phyloP scores from a whole-genome alignment of 2,113 vertebrate genomes.

The Castor canadensis region DNA sequence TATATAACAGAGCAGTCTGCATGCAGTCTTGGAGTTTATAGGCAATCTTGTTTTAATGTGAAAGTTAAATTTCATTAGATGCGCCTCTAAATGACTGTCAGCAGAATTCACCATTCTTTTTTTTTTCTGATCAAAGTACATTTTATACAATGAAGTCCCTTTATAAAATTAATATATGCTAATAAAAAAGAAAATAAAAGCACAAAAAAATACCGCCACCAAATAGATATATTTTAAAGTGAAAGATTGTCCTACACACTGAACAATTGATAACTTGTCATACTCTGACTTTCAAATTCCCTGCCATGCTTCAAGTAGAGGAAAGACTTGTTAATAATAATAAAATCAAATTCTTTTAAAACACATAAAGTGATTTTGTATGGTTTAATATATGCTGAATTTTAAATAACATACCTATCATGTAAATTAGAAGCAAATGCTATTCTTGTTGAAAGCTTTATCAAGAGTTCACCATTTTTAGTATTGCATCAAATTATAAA shows the following conservation, averaged over 20 bases:
- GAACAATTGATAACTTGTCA: neutral
- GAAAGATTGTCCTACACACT: neutral
- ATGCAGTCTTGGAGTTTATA: neutral
- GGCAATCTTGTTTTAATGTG: neutral
- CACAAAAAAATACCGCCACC: neutral
- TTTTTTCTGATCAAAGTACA: too few relatives aligned
- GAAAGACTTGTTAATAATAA: neutral
- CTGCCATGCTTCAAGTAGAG: neutral
- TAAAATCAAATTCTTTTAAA: neutral
- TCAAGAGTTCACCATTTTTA: neutral
- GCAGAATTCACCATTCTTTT: too few relatives aligned
- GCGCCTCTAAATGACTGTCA: neutral
- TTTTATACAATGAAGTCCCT: too few relatives aligned
- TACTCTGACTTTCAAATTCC: neutral
- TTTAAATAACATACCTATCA: neutral
- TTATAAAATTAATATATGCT: too few relatives aligned
- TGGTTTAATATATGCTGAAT: too few relatives aligned
- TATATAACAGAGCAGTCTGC: neutral
- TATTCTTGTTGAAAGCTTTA: neutral
- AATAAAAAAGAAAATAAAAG: too few relatives aligned
- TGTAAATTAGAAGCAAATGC: neutral
- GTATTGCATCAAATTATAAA: too few relatives aligned
- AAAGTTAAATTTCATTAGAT: slow-evolving; percentile 21
- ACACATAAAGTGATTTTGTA: neutral
- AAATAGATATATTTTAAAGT: neutral